phyloP scores from a whole-genome alignment of 2,797 vertebrate genomes.

The Cossypha dichroa region DNA sequence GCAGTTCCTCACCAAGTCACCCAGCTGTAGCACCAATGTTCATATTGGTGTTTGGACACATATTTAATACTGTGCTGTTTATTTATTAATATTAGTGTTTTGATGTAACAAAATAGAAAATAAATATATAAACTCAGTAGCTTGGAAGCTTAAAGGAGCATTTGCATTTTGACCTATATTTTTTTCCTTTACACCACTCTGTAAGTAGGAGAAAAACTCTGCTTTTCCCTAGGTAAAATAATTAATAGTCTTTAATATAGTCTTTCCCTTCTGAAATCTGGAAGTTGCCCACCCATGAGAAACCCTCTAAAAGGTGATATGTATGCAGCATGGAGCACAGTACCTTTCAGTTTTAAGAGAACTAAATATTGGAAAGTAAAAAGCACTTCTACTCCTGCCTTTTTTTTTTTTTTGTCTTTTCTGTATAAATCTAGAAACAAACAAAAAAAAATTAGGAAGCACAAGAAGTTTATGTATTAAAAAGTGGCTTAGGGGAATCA shows the following conservation, averaged over 20 bases:
- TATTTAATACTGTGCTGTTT: not conserved
- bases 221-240: not conserved
- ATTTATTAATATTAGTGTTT: not conserved
- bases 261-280: not conserved
- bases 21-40: not conserved
- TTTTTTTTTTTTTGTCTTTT: not conserved
- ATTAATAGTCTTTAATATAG: not conserved
- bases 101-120: not conserved
- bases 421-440: not conserved
- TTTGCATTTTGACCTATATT: conserved; percentile 1
- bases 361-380: not conserved
- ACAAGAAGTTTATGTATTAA: not conserved
- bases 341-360: not conserved
- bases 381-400: not conserved
- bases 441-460: not conserved
- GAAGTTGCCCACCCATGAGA: not conserved
- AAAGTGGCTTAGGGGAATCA: not conserved
- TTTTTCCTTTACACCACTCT: not conserved
- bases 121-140: not conserved
- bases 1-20: not conserved
- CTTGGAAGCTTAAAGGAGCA: not conserved
- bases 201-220: not conserved
- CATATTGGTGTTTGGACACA: not conserved
- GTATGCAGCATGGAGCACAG: not conserved
- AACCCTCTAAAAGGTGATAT: not conserved